These are phyloP conservation scores for Hypothenemus hampei DNA, from an alignment of 1,140 invertebrate genomes.

Conservation along the genomic window DNA sequence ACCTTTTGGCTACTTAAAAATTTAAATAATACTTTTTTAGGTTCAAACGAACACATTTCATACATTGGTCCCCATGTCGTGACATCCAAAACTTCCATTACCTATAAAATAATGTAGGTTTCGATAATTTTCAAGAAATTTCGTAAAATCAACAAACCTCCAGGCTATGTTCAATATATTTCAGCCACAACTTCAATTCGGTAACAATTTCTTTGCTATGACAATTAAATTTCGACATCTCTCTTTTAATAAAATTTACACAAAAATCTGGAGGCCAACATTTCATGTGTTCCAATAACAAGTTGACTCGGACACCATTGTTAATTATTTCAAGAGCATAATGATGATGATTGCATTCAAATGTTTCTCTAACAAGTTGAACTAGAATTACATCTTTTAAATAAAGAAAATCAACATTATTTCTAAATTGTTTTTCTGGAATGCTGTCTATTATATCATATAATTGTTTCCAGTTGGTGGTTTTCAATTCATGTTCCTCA, in stretches of 20 bases:
- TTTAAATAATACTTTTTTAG: slow-evolving; percentile 44
- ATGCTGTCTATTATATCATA: slow-evolving; percentile 37
- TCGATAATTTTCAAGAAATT: no score
- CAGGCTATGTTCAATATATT: slow-evolving; percentile 50
- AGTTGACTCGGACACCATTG: slow-evolving; percentile 36
- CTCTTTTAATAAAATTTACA: slow-evolving; percentile 36
- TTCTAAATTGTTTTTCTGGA: slow-evolving; percentile 36
- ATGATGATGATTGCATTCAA: slow-evolving; percentile 35
- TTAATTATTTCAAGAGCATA: slow-evolving; percentile 39
- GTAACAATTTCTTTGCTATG: slow-evolving; percentile 19
- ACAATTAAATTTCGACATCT: slow-evolving; percentile 33
- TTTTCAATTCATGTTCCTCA: slow-evolving; percentile 36
- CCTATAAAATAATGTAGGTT: slow-evolving; percentile 20
- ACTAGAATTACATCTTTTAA: slow-evolving; percentile 36
- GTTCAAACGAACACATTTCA: slow-evolving; percentile 44
- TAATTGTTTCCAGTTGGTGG: slow-evolving; percentile 37
- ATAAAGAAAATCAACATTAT: slow-evolving; percentile 25
- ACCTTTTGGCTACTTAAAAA: slow-evolving; percentile 31
- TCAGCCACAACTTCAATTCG: slow-evolving; percentile 43
- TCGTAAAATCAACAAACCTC: slow-evolving; percentile 45
- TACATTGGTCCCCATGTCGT: slow-evolving; percentile 48
- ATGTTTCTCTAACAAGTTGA: slow-evolving; percentile 34
- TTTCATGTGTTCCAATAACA: slow-evolving; percentile 43
- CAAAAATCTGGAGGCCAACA: slow-evolving; percentile 42
- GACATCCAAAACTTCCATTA: slow-evolving; percentile 36